Evolutionary conservation across 1,140 invertebrate species (phyloP).

Genomic region (Babylonia areolata): DNA sequence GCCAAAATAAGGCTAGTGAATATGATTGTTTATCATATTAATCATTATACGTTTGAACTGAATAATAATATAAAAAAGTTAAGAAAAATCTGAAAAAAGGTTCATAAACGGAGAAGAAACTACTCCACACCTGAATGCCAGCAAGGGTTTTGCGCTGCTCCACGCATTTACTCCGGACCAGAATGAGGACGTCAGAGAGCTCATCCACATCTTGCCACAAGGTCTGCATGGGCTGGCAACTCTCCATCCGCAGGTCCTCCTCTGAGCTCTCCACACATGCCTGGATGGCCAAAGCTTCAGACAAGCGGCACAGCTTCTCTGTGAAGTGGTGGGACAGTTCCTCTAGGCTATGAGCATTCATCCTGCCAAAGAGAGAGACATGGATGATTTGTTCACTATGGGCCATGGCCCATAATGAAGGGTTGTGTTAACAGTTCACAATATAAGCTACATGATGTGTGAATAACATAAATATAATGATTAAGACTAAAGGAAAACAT

Average conservation of each 20-base stretch:
- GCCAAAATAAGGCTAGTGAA: too few species aligned
- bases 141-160: not conserved
- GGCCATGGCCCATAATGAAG: too few species aligned
- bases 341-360: slow-evolving; percentile 1
- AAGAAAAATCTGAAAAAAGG: too few species aligned
- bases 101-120: too few species aligned
- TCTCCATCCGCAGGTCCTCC: not conserved
- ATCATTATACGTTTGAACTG: too few species aligned
- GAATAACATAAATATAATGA: too few species aligned
- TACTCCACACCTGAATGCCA: not conserved
- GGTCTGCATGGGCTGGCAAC: not conserved
- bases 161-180: slow-evolving; percentile 3
- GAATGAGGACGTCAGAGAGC: not conserved
- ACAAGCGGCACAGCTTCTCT: slow-evolving; percentile 11
- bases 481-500: too few species aligned
- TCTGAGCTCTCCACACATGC: not conserved
- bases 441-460: too few species aligned
- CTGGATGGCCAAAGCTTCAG: slow-evolving; percentile 4
- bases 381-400: too few species aligned
- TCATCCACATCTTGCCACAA: slow-evolving; percentile 27
- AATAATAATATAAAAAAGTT: too few species aligned
- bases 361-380: not conserved
- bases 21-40: too few species aligned
- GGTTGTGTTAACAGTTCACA: too few species aligned
- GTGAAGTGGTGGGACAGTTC: slow-evolving; percentile 20